These are phyloP conservation scores for Oncorhynchus mykiss DNA, from an alignment of 2,113 vertebrate genomes.

Conservation along the genomic window DNA sequence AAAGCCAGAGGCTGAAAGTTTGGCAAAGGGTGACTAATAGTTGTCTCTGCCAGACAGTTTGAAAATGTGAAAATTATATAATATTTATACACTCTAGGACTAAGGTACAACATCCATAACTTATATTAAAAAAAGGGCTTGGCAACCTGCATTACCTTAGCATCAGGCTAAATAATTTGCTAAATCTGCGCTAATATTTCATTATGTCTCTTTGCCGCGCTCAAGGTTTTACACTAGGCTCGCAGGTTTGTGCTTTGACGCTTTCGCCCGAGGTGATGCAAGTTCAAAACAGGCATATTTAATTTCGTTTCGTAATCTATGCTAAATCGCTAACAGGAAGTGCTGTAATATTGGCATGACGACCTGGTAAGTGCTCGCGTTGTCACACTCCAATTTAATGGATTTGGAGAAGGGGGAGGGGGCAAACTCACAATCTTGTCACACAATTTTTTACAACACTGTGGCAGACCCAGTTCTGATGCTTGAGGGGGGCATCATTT, in stretches of 20 bases:
- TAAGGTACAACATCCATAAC: neutral
- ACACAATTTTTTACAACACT: neutral
- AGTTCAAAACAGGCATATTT: neutral
- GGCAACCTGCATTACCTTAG: neutral
- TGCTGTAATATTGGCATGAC: neutral
- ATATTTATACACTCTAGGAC: no score
- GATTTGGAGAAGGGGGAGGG: neutral
- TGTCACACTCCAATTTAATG: neutral
- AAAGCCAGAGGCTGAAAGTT: neutral
- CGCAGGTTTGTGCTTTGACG: slow-evolving; percentile 1
- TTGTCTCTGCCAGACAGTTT: no score
- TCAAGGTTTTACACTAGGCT: neutral
- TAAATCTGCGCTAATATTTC: neutral
- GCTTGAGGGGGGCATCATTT: neutral
- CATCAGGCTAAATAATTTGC: neutral
- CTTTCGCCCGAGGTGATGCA: neutral
- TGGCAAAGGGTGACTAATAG: neutral
- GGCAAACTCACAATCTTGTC: neutral
- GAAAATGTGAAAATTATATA: no score
- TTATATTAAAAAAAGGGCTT: neutral
- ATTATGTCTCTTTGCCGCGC: neutral
- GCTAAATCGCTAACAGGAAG: neutral
- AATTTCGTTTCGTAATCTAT: neutral
- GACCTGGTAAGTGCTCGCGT: neutral
- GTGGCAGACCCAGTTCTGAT: neutral